Percentiles rank a stretch among this genome's conserved stretches.
Conservation (phyloP, 2,113 vertebrate genomes). For the Limnothrissa miodon region DNA sequence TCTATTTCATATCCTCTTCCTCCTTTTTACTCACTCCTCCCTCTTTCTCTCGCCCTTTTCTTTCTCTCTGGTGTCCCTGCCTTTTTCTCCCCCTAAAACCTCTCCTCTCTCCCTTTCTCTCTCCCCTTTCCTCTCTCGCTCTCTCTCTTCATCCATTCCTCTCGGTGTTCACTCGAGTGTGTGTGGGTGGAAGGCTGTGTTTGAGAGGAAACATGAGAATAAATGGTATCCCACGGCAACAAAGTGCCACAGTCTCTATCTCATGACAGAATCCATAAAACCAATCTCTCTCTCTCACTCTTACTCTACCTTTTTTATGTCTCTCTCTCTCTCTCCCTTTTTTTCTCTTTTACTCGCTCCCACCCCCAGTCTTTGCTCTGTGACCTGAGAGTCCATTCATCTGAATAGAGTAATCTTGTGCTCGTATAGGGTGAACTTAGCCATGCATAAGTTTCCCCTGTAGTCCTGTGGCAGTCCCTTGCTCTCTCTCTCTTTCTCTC, state of each 20-base stretch:
- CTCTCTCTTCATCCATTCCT: neutral
- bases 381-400: neutral
- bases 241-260: constrained; percentile 6
- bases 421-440: neutral
- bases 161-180: neutral
- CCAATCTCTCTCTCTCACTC: neutral
- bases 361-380: neutral
- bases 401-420: neutral
- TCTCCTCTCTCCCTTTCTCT: neutral
- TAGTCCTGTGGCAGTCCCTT: neutral
- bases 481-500: neutral
- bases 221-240: neutral
- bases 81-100: neutral
- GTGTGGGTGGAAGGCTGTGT: constrained; percentile 8
- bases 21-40: neutral
- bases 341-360: neutral
- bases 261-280: neutral
- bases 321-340: neutral
- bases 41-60: too few species aligned
- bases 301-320: neutral
- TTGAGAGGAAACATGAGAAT: neutral
- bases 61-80: too few species aligned
- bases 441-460: neutral
- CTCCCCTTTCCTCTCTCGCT: neutral
- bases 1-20: neutral